Conservation (phyloP, 2,113 vertebrate genomes). For the Ophiodon elongatus region DNA sequence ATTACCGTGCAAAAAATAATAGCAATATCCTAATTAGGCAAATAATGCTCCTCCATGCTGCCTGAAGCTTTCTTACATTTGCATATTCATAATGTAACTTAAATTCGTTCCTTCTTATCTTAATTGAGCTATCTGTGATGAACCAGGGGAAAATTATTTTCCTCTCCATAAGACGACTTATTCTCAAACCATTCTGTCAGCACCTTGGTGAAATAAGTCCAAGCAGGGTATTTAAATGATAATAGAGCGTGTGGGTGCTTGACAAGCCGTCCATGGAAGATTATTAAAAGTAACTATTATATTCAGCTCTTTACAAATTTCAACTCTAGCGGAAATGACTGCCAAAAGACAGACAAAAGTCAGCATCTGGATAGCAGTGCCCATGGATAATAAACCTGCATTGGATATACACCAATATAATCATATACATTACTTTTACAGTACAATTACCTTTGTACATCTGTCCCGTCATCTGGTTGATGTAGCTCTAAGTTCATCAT, state of each 20-base stretch:
- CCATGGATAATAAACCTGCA: constrained; percentile 51
- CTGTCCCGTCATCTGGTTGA: constrained; percentile 50
- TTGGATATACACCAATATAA: constrained; percentile 45
- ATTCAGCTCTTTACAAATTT: constrained; percentile 72
- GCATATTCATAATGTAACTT: constrained; percentile 70
- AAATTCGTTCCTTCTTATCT: constrained; percentile 77
- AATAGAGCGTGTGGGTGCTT: constrained; percentile 73
- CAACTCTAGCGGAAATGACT: constrained; percentile 52
- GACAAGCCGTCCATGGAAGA: constrained; percentile 68
- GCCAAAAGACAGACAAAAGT: constrained; percentile 70
- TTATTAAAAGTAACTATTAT: constrained; percentile 77
- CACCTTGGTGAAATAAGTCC: constrained; percentile 75
- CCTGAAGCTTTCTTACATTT: constrained; percentile 64
- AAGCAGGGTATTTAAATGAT: constrained; percentile 80
- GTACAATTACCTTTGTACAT: constrained; percentile 53
- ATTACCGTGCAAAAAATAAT: constrained; percentile 41
- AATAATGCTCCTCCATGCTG: constrained; percentile 60
- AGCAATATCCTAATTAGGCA: constrained; percentile 57
- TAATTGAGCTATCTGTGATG: constrained; percentile 76
- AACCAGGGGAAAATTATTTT: constrained; percentile 74
- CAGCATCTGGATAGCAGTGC: constrained; percentile 57
- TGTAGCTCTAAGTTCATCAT: constrained; percentile 33
- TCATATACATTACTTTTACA: constrained; percentile 37
- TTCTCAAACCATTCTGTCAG: constrained; percentile 81
- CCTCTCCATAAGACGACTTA: constrained; percentile 69